Base-by-base conservation (phyloP, 92 coral and sea anemone genomes). In the Ricordea florida region DNA sequence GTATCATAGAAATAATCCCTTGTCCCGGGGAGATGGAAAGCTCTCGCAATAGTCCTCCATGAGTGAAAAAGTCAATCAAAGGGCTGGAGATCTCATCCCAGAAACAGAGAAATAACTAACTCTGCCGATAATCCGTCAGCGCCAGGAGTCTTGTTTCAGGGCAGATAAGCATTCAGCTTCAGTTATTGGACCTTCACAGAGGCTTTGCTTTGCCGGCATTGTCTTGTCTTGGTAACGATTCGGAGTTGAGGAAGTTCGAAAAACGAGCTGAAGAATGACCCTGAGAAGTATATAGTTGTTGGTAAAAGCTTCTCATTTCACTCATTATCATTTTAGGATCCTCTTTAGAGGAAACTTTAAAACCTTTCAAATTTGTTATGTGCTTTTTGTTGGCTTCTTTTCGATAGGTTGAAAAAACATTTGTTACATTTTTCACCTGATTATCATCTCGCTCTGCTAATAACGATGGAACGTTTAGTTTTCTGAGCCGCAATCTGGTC, bases 371-470 rank as follows among this genome's bases (percentile, higher is more conserved):
- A 34, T 82, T 53, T 30, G 15, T 63, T 14, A 82, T 63, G 26
- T 72, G 69, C 15, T 30, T 72, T 55, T 74, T 73, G 16, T 32
- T 74, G 20, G 33, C 72, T 67, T 72, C 47, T 57, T 68, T 75
- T 64, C 57, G 51, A 45, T 20, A 75, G 62, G 29, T 72, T 43
- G 9, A 47, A 24, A 55, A 77, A 66, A 52, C 55, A 66, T 55
- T 78, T 67, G n/a, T 25, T 58, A 38, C 26, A 33, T 28, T 81
- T 72, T 37, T 74, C 82, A 11, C 77, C 62, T 9, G 27, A 38
- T 50, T 76, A 63, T 25, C 50, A 76, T 73, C 73, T 47, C 8
- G 72, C 20, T 25, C 70, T 18, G 81, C 81, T 74, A 17, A 59
- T 24, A 10, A 61, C 43, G 31, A 75, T 75, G 36, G 82, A 27